Conservation (phyloP, 2,113 vertebrate genomes). For the Atlantisia rogersi region DNA sequence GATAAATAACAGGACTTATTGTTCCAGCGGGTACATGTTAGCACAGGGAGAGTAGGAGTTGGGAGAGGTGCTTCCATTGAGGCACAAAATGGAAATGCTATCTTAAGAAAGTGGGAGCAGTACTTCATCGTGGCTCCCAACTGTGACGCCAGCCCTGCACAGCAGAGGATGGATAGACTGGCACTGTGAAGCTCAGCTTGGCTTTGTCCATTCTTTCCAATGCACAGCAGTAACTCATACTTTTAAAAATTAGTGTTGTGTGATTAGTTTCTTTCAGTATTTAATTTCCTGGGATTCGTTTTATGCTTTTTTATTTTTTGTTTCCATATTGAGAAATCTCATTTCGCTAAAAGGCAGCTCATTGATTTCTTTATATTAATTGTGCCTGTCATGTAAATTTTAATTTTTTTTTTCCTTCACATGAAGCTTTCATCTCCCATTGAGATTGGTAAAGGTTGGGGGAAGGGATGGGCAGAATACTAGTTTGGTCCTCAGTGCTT, state of each 20-base stretch:
- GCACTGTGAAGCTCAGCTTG: not conserved
- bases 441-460: not conserved
- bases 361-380: conserved; percentile 54
- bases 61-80: conserved; percentile 20
- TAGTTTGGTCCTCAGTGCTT: not conserved
- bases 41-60: conserved; percentile 21
- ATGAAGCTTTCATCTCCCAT: not conserved
- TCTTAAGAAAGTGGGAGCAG: conserved; percentile 42
- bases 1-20: not conserved
- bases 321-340: not conserved
- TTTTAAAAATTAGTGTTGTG: not conserved
- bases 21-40: conserved; percentile 18
- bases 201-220: not conserved
- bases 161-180: conserved; percentile 8
- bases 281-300: conserved; percentile 34
- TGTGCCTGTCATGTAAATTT: not conserved
- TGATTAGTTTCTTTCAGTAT: not conserved
- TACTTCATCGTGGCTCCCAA: conserved; percentile 38
- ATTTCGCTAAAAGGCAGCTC: conserved; percentile 12
- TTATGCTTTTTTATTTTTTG: not conserved
- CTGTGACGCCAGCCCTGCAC: conserved; percentile 44
- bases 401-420: not conserved
- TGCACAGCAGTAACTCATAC: not conserved
- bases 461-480: not conserved
- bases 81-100: conserved; percentile 59